Base-by-base conservation (phyloP, 2,888 invertebrate genomes). In the Dasypolia templi region DNA sequence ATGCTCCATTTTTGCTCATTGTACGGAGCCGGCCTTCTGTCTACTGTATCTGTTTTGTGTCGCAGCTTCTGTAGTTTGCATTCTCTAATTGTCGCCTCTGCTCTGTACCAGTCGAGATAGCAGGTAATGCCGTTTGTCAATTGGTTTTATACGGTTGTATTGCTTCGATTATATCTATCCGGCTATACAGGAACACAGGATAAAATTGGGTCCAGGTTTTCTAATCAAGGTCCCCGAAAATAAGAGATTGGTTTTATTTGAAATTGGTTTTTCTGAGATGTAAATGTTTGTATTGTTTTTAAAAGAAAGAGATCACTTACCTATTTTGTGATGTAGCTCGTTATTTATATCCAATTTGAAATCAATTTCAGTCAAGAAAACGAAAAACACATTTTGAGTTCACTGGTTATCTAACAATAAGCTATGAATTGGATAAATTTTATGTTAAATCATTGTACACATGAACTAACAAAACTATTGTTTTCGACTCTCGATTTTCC, bases 41-140 rank as follows among this genome's bases (percentile, higher is more conserved):
- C 22, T 42, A 17, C 71, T 1, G n/a, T 49, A n/a, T 62, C 11
- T 26, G 42, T 29, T 51, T 12, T 58, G 1, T 42, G 56, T 4
- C 26, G 68, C 58, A 72, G 74, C 72, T 74, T 58, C 81, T 79
- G 79, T 74, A 86, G 89, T 89, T 86, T 89, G 87, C 86, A 83
- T 87, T 88, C 87, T 86, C 87, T 89, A 88, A 90, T 90, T 89
- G 87, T 88, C 83, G 80, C 83, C 81, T 86, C 85, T 87, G 85
- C 86, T 76, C 79, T 83, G 75, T 79, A 75, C 82, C 78, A 73
- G 77, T 80, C 76, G 75, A 78, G 82, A 81, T 84, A 82, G 72
- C 84, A 77, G 82, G 76, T 76, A 77, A 79, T 75, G 76, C 67
- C 80, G 77, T 80, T 84, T 79, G 79, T 82, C 88, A 79, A 88